Evolutionary conservation across 2,888 invertebrate species (phyloP), one percentile per base, ranked within the genome.

Genomic region (Platycnemis pennipes): DNA sequence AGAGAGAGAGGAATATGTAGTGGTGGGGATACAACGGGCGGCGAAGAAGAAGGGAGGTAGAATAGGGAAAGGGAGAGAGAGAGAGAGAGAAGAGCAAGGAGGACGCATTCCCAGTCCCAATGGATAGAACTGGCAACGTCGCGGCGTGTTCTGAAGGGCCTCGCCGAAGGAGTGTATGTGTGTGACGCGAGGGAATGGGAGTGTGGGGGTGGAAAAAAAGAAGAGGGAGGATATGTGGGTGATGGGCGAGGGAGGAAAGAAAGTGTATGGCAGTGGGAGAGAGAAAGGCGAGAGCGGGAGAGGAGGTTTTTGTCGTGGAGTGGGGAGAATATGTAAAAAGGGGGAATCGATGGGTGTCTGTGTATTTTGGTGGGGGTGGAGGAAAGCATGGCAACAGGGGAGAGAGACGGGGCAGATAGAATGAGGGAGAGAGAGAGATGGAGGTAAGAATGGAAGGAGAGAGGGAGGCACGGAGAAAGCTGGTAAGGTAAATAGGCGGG

Each of bases 51-150:
- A 37, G 86, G 86, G 42, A 44, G 44, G 86, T n/a, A 77, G 77
- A 13, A 37, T 77, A 77, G 77, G 44, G n/a, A 77, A 49, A 89
- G 89, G n/a, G 53, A 49, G 49, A 88, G 53, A 63, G 91, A 56
- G 46, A 46, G 44, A 26, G 45, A 46, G 45, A 45, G 37, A 89
- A 49, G 88, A 44, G 37, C 31, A 49, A 16, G 26, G 63, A 44
- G 69, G 56, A 63, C 91, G 56, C 56, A 56, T 56, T 56, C 91
- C 44, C 56, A 56, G 91, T 91, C 91, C 63, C 91, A 69, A 63
- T 63, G 91, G 63, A n/a, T 69, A 69, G 91, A 69, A 44, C 91
- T 44, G 91, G 91, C 91, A 91, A 91, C 91, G 91, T 91, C 63
- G 91, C 63, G 91, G 91, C 91, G 91, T 91, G 91, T 63, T 44